These are phyloP conservation scores for Mugil cephalus DNA, from an alignment of 2,113 vertebrate species.

Conservation along the genomic window DNA sequence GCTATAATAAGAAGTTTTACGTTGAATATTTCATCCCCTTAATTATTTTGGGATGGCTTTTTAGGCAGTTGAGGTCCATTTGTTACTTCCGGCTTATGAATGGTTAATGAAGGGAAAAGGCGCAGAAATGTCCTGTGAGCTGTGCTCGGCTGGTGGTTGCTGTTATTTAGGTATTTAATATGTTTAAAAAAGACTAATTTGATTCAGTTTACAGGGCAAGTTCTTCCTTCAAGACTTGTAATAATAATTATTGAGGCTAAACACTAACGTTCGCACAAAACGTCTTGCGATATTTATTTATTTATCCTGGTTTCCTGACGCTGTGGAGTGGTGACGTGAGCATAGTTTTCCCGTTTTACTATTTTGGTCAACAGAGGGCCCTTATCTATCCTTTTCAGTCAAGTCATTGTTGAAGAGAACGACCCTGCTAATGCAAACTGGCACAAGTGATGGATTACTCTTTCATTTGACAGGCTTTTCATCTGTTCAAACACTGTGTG, in stretches of 20 bases:
- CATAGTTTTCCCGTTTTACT: conserved; percentile 41
- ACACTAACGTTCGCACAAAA: conserved; percentile 4
- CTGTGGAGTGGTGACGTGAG: conserved; percentile 21
- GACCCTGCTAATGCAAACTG: conserved; percentile 78
- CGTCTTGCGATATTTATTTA: not conserved
- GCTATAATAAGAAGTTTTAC: conserved; percentile 79
- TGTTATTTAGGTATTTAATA: conserved; percentile 27
- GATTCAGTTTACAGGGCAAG: not conserved
- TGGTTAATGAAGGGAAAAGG: conserved; percentile 64
- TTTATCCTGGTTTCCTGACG: conserved; percentile 6
- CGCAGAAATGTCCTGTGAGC: conserved; percentile 32
- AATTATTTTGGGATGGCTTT: conserved; percentile 75
- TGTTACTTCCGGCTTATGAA: conserved; percentile 57
- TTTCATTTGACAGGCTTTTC: conserved; percentile 81
- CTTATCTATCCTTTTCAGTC: conserved; percentile 81
- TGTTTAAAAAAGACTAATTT: too few species aligned
- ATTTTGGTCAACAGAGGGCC: conserved; percentile 72
- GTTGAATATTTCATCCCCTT: conserved; percentile 81
- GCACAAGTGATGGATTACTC: conserved; percentile 84
- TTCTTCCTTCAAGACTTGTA: too few species aligned
- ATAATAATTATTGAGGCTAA: conserved; percentile 1
- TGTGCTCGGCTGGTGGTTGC: conserved; percentile 13
- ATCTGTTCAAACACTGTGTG: conserved; percentile 65
- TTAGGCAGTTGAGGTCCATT: conserved; percentile 65
- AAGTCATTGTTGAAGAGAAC: conserved; percentile 76